phyloP scores from a whole-genome alignment of 2,888 invertebrate genomes.

The Drosophila mettleri region DNA sequence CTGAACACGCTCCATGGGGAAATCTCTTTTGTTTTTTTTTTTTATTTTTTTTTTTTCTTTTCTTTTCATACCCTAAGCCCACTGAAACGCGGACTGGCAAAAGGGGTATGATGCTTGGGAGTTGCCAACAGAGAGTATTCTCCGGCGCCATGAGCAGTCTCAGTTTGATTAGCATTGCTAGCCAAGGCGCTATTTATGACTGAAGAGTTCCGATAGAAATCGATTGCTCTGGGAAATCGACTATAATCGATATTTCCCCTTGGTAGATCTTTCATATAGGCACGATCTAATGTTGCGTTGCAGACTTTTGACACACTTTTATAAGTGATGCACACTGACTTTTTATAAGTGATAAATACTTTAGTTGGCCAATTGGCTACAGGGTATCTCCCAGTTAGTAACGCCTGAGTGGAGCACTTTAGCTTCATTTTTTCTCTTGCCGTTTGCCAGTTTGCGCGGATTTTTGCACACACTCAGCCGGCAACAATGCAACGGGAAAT shows the following conservation, averaged over 20 bases:
- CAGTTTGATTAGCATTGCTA: no score
- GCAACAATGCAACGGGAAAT: conserved; percentile 53
- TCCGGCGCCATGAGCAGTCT: background rate
- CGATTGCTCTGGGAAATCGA: no score
- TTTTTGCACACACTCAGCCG: conserved; percentile 39
- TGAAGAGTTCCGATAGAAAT: no score
- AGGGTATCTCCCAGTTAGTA: background rate
- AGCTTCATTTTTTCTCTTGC: conserved; percentile 12
- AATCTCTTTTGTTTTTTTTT: conserved; percentile 67
- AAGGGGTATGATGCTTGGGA: background rate
- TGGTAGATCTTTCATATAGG: background rate
- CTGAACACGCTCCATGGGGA: conserved; percentile 70
- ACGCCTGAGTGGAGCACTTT: conserved; percentile 2
- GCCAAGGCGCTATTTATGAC: background rate
- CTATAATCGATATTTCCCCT: background rate
- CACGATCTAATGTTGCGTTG: background rate
- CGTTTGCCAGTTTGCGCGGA: conserved; percentile 38
- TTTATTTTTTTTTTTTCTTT: conserved; percentile 63
- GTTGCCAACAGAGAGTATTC: background rate
- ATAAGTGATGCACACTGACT: no score
- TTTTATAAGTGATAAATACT: no score
- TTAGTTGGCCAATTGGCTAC: background rate
- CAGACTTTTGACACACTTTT: background rate
- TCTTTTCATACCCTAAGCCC: conserved; percentile 13
- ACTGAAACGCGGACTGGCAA: background rate